These are phyloP conservation scores for Drosophila biarmipes DNA, from an alignment of 1,140 invertebrate species.

Conservation along the genomic window DNA sequence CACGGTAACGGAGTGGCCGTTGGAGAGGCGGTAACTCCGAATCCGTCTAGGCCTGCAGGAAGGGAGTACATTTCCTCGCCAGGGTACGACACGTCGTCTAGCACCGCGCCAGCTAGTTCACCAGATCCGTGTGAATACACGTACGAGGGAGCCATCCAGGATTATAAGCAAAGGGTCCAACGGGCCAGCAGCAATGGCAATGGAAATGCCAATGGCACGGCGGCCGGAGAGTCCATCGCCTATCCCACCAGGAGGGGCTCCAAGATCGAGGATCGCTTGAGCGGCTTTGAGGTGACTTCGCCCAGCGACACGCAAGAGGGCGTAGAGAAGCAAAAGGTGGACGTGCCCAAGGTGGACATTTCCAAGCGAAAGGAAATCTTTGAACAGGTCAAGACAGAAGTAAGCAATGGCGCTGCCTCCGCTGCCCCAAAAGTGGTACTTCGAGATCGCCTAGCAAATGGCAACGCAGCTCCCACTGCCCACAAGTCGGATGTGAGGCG, in stretches of 20 bases:
- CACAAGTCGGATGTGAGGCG: conserved; percentile 83
- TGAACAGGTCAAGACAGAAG: conserved; percentile 86
- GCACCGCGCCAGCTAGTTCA: conserved; percentile 76
- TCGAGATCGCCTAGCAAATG: conserved; percentile 64
- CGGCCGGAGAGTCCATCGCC: conserved; percentile 52
- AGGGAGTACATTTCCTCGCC: conserved; percentile 81
- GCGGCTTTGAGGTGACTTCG: conserved; percentile 79
- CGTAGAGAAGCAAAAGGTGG: conserved; percentile 85
- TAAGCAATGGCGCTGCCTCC: conserved; percentile 20
- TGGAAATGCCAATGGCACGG: conserved; percentile 43
- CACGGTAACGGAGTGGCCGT: conserved; percentile 23
- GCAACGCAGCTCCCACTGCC: conserved; percentile 75
- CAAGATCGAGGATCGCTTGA: conserved; percentile 81
- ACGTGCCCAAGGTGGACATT: conserved; percentile 92
- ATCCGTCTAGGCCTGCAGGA: conserved; percentile 34
- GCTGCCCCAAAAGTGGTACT: conserved; percentile 62
- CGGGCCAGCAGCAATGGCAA: conserved; percentile 84
- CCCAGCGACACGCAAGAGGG: conserved; percentile 83
- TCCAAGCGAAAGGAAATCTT: conserved; percentile 92
- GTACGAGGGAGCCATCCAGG: conserved; percentile 93
- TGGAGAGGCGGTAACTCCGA: conserved; percentile 45
- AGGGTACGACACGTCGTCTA: conserved; percentile 80
- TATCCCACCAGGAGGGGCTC: conserved; percentile 75
- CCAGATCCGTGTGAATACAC: conserved; percentile 89
- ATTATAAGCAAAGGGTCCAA: conserved; percentile 90